Conservation (phyloP, 1,140 invertebrate species). For the Aphis gossypii region DNA sequence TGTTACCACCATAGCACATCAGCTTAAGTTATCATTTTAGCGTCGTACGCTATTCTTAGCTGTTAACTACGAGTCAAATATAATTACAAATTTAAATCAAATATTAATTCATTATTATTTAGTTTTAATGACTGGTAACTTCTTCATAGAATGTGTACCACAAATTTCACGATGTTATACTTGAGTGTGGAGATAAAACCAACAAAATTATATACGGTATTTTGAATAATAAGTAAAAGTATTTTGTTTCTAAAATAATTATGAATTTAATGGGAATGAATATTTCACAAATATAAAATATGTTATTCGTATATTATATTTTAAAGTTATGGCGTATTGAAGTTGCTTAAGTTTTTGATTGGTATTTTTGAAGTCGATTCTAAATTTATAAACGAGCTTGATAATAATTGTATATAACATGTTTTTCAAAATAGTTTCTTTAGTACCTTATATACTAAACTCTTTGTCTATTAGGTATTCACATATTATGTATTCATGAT, state of each 20-base stretch:
- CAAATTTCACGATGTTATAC: neutral
- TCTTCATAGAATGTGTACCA: neutral
- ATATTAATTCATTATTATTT: neutral
- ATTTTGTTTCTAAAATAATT: neutral
- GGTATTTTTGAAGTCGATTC: neutral
- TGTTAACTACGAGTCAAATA: too few relatives aligned
- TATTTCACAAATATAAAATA: neutral
- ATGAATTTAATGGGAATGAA: neutral
- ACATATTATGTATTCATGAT: too few relatives aligned
- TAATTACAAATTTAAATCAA: neutral
- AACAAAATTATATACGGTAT: neutral
- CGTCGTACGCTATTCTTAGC: neutral
- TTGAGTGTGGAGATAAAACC: neutral
- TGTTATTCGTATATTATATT: neutral
- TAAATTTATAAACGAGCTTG: neutral
- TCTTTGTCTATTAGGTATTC: neutral
- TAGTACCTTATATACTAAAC: neutral
- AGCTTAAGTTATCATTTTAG: neutral
- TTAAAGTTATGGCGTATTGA: neutral
- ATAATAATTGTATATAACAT: neutral
- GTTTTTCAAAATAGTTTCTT: neutral
- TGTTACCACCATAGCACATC: neutral
- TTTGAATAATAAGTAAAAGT: neutral
- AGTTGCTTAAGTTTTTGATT: neutral
- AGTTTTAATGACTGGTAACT: neutral